These are phyloP conservation scores for Drosophila suboccidentalis DNA, from an alignment of 2,888 invertebrate genomes.

Conservation along the genomic window DNA sequence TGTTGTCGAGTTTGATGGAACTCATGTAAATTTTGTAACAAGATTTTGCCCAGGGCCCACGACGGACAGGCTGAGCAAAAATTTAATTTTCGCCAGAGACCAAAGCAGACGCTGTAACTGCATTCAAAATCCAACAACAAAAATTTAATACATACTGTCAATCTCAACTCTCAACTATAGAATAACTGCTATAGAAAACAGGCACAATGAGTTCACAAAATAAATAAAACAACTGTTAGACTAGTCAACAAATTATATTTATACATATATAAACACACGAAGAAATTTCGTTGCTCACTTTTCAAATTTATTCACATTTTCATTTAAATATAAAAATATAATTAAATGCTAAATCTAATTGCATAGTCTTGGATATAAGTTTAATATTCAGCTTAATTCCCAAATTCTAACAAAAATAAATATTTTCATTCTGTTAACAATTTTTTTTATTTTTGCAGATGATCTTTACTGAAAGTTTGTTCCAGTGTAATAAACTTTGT, in stretches of 20 bases:
- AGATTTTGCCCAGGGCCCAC: conserved; percentile 14
- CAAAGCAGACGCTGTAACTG: neutral
- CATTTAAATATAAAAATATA: too few relatives aligned
- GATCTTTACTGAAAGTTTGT: neutral
- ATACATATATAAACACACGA: too few relatives aligned
- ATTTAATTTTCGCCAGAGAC: conserved; percentile 16
- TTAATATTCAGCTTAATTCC: too few relatives aligned
- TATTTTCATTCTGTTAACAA: too few relatives aligned
- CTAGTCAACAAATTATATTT: neutral
- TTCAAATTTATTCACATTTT: too few relatives aligned
- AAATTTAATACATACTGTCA: neutral
- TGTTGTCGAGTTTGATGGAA: conserved; percentile 47
- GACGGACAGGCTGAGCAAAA: neutral
- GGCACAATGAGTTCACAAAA: neutral
- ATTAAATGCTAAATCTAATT: too few relatives aligned
- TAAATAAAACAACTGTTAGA: too few relatives aligned
- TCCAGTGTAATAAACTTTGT: neutral
- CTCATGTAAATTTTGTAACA: conserved; percentile 53
- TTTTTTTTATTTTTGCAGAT: too few relatives aligned
- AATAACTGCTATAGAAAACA: neutral
- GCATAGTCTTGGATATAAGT: too few relatives aligned
- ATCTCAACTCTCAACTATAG: neutral
- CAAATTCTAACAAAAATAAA: too few relatives aligned
- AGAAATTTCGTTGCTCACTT: too few relatives aligned
- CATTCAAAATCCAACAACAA: conserved; percentile 6